Conservation (phyloP, 2,888 invertebrate species). For the Leptinotarsa rubiginosa region DNA sequence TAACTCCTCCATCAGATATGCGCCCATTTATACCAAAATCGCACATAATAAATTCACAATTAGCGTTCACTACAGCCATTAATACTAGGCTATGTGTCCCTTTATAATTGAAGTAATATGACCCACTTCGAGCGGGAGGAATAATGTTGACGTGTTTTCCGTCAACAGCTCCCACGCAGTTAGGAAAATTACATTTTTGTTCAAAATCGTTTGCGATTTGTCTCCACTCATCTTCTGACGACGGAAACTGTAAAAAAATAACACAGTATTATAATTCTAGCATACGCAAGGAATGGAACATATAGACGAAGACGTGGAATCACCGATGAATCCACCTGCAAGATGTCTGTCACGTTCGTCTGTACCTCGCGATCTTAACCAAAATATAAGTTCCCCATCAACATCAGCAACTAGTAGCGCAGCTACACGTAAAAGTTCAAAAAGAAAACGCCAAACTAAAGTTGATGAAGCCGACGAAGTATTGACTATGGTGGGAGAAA, state of each 20-base stretch:
- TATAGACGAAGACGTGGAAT: constrained; percentile 6
- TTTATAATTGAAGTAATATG: constrained; percentile 54
- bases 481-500: constrained; percentile 23
- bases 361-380: constrained; percentile 15
- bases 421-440: background rate
- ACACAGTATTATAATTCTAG: constrained; percentile 9
- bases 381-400: background rate
- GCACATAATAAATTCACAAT: constrained; percentile 48
- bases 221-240: constrained; percentile 27
- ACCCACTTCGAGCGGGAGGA: constrained; percentile 48
- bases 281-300: no score
- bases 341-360: constrained; percentile 14
- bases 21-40: constrained; percentile 49
- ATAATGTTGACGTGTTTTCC: constrained; percentile 51
- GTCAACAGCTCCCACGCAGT: constrained; percentile 50
- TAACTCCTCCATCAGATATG: constrained; percentile 50
- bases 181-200: constrained; percentile 45
- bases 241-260: constrained; percentile 25
- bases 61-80: constrained; percentile 44
- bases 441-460: constrained; percentile 22
- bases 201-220: constrained; percentile 44
- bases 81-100: constrained; percentile 44
- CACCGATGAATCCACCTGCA: background rate
- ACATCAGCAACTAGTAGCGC: constrained; percentile 2
- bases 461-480: constrained; percentile 23